Percentiles rank a stretch among this genome's conserved stretches.
Evolutionary conservation across 2,113 vertebrate species (phyloP).

Genomic region (Verasper variegatus): DNA sequence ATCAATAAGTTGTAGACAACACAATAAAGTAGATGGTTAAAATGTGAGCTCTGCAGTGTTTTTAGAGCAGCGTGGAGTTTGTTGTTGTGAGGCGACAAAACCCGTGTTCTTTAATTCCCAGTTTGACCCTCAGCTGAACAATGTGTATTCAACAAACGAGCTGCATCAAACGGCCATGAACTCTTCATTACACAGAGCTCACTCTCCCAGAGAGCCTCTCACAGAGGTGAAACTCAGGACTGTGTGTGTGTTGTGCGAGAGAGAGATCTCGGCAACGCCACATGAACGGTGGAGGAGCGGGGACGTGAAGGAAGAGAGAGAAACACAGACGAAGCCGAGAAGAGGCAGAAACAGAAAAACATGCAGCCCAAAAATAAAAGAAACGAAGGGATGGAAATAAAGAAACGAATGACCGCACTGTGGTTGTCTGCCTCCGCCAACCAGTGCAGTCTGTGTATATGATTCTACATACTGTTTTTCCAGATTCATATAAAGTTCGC

Average conservation of each 20-base stretch:
- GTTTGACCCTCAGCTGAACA: slow-evolving; percentile 51
- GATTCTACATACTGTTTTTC: no score
- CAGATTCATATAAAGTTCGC: no score
- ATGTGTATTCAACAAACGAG: slow-evolving; percentile 42
- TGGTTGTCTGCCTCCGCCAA: no score
- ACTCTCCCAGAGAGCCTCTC: not conserved
- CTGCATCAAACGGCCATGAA: slow-evolving; percentile 34
- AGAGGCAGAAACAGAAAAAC: not conserved
- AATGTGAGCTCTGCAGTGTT: no score
- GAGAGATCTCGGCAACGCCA: not conserved
- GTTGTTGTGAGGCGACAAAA: slow-evolving; percentile 35
- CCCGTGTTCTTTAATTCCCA: slow-evolving; percentile 38
- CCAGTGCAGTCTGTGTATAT: no score
- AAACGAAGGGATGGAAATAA: no score
- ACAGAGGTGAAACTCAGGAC: slow-evolving; percentile 33
- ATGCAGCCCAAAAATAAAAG: no score
- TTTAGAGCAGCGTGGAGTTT: not conserved
- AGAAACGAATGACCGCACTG: no score
- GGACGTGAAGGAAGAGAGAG: no score
- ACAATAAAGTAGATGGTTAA: no score
- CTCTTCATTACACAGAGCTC: slow-evolving; percentile 4
- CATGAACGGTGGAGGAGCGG: not conserved
- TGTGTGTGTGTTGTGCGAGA: not conserved
- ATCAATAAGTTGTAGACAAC: not conserved
- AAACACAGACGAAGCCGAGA: not conserved